Evolutionary conservation across 2,888 invertebrate genomes (phyloP), one percentile per base, ranked within the genome.

Genomic region (Meliscaeva auricollis): DNA sequence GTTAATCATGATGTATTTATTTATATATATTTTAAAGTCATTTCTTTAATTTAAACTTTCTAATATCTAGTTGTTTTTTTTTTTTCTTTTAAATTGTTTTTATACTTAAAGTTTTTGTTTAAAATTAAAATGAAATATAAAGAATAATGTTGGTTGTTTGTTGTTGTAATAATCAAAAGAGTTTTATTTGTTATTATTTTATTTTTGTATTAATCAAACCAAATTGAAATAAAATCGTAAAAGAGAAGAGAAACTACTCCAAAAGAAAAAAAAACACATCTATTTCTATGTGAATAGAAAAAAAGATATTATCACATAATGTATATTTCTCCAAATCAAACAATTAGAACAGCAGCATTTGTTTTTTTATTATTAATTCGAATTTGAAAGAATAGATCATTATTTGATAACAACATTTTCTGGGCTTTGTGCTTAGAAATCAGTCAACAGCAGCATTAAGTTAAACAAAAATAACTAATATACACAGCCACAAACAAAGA

Each of bases 1-100:
- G 74, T 87, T 76, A 74, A 82, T 87, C 69, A 78, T 82, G 78
- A 81, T 87, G 74, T 77, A 82, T 82, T 87, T 77, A 82, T 82
- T 87, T 82, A 82, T 87, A 87, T 87, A 87, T 82, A 87, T 77
- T 87, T 87, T 74, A 77, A 85, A 85, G 85, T 85, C 76, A 81
- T 76, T 87, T 83, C 64, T 87, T 82, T 79, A 87, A 87, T 84
- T 87, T 78, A 87, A 87, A 87, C 82, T 75, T 87, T 79, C 75
- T 80, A 76, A 79, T 87, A 87, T 66, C 84, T 80, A 84, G 26
- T 81, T 76, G 38, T 73, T 54, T 76, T 80, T 76, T 26, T 41
- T 56, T 76, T 79, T 70, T 73, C 58, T 73, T 81, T 73, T 72
- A 62, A 78, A 70, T 15, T 44, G 62, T 60, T 62, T 70, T 66